Conservation (phyloP, 2,113 vertebrate genomes). For the Gadus chalcogrammus region DNA sequence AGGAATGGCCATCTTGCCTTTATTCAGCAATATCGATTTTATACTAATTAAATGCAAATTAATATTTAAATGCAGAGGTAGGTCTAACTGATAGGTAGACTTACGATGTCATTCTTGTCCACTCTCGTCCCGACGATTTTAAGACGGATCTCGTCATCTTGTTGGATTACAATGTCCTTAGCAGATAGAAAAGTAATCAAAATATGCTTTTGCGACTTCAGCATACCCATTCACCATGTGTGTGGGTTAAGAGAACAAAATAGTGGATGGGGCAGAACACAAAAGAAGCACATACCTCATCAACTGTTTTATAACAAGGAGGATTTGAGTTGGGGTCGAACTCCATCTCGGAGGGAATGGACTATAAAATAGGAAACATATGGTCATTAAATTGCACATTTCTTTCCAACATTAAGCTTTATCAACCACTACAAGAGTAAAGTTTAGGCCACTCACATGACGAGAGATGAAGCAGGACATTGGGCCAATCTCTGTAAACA, state of each 20-base stretch:
- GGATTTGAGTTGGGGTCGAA: slow-evolving; percentile 93
- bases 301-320: slow-evolving; percentile 89
- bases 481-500: slow-evolving; percentile 93
- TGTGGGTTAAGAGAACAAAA: not conserved
- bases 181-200: slow-evolving; percentile 17
- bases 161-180: slow-evolving; percentile 90
- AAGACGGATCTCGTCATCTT: slow-evolving; percentile 90
- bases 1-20: too few species aligned
- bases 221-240: not conserved
- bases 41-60: not conserved
- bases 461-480: slow-evolving; percentile 97
- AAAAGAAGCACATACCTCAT: slow-evolving; percentile 74
- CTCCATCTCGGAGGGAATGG: slow-evolving; percentile 92
- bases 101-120: slow-evolving; percentile 93
- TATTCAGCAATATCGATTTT: too few species aligned
- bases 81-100: slow-evolving; percentile 25
- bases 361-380: slow-evolving; percentile 67
- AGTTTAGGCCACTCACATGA: slow-evolving; percentile 76
- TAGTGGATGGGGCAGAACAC: not conserved
- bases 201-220: too few species aligned
- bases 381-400: slow-evolving; percentile 6
- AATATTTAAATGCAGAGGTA: not conserved
- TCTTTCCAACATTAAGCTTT: not conserved
- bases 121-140: slow-evolving; percentile 92
- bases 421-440: not conserved